Base-by-base conservation (phyloP, 2,888 invertebrate species). In the Cyrtodaria siliqua region DNA sequence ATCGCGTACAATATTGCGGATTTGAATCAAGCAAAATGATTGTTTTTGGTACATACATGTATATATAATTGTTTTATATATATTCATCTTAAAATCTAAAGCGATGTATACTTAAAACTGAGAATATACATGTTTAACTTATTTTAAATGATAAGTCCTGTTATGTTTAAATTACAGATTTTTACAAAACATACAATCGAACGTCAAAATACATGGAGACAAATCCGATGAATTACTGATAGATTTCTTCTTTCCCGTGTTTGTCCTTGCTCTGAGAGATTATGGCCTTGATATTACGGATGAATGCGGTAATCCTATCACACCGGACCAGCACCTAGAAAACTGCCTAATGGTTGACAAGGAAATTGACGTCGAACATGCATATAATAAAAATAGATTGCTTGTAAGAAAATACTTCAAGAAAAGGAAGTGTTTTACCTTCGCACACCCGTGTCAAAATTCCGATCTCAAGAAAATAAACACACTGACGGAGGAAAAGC, bases 201-300 rank as follows among this genome's bases (percentile, higher is more conserved):
- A 40, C 16, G 40, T 57, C 42, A 40, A 40, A 18, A 20, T 38
- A 23, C 16, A 40, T 6, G 57, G 40, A 18, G 23, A 57, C 16
- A 40, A 57, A 20, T 40, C 33, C 9, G 40, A 40, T 20, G 16
- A 24, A 2, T 23, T 20, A 8, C 2, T 20, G 14, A 23, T 57
- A 2, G 57, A 57, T 23, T 57, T 57, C 40, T 57, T 40, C 42
- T 57, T 57, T 40, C 57, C 57, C 2, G 23, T 23, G n/a, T 57
- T 57, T 40, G 57, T 57, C 3, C 14, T 57, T 2, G 23, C 57
- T 23, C 26, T 57, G 18, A 14, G 57, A 2, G 57, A 57, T 12
- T 57, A 40, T n/a, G 42, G 40, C 23, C 40, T 57, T 18, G 18
- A 57, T 9, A 9, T 40, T 12, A 12, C 16, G 9, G 40, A 18